These are phyloP conservation scores for Gymnothorax javanicus DNA, from an alignment of 2,797 vertebrate species.

Conservation along the genomic window DNA sequence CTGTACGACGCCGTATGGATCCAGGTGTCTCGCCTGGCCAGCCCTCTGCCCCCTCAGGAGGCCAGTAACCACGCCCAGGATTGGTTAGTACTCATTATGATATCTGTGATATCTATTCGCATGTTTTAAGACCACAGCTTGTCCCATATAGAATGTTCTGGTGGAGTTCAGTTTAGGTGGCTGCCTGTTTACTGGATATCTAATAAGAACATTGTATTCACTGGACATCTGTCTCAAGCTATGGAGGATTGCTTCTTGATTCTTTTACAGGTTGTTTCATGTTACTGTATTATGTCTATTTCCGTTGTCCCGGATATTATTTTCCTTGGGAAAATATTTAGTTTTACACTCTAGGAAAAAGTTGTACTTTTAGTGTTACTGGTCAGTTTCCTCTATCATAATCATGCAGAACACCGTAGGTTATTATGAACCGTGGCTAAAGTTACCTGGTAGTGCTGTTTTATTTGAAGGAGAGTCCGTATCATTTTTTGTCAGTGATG, in stretches of 20 bases:
- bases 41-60: constrained; percentile 95
- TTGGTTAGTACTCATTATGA: constrained; percentile 77
- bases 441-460: not conserved
- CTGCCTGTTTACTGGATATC: not conserved
- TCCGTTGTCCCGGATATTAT: too few species aligned
- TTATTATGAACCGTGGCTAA: not conserved
- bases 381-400: not conserved
- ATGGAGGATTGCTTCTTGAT: not conserved
- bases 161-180: not conserved
- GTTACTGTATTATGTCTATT: too few species aligned
- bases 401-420: not conserved
- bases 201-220: not conserved
- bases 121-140: not conserved
- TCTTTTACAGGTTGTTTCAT: not conserved
- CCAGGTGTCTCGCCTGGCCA: constrained; percentile 95
- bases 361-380: not conserved
- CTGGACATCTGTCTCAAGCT: too few species aligned
- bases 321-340: too few species aligned
- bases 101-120: not conserved
- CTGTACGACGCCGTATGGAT: constrained; percentile 96
- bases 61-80: constrained; percentile 98
- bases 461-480: not conserved
- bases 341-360: not conserved
- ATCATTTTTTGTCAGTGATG: not conserved
- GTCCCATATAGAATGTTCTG: not conserved